phyloP scores from a whole-genome alignment of 1,140 invertebrate genomes.

The Chionoecetes opilio region DNA sequence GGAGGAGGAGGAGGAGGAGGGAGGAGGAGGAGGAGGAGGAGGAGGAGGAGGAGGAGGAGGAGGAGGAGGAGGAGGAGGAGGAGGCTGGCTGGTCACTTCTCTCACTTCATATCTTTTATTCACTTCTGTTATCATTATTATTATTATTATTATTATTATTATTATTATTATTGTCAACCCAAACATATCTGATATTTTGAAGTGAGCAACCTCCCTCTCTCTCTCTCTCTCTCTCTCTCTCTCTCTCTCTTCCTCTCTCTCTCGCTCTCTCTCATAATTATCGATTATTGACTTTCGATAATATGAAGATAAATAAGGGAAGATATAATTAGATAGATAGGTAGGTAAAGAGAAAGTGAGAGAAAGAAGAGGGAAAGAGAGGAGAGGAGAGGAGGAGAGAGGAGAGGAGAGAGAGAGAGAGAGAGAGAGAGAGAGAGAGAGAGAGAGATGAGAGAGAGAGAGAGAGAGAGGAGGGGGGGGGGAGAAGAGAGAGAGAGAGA shows the following conservation, averaged over 20 bases:
- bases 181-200: no score
- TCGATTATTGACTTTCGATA: neutral
- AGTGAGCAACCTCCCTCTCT: neutral
- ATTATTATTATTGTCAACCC: neutral
- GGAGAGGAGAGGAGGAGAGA: no score
- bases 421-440: no score
- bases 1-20: slow-evolving; percentile 27
- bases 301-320: neutral
- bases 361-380: no score
- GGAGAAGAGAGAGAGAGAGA: neutral
- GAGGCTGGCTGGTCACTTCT: neutral
- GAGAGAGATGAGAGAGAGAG: no score
- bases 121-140: neutral
- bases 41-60: neutral
- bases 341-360: no score
- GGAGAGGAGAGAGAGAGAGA: no score
- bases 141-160: neutral
- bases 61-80: neutral
- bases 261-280: slow-evolving; percentile 42
- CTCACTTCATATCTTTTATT: neutral
- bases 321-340: no score
- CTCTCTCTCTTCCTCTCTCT: slow-evolving; percentile 61
- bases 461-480: no score
- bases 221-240: slow-evolving; percentile 49
- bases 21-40: neutral